A percentile compares a stretch with the other conserved stretches of the same genome.
phyloP scores from a whole-genome alignment of 1,140 invertebrate species.

The Polypedilum vanderplanki region DNA sequence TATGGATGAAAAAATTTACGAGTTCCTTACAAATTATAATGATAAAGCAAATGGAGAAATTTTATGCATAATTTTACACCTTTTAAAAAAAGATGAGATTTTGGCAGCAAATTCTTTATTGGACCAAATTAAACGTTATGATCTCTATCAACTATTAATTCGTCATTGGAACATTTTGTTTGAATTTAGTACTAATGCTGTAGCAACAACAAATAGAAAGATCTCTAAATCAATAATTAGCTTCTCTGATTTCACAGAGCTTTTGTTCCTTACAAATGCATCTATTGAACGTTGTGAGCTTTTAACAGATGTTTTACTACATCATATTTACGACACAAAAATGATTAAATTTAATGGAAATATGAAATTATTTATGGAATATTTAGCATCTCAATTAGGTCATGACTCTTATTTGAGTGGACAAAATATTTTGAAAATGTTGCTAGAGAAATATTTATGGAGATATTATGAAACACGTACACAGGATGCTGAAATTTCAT shows the following conservation, averaged over 20 bases:
- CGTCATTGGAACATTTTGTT: slow-evolving; percentile 17
- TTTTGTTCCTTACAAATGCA: slow-evolving; percentile 8
- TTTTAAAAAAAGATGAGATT: background rate
- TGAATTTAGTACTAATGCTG: background rate
- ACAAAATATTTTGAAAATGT: slow-evolving; percentile 14
- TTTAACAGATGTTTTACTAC: background rate
- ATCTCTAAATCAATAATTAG: slow-evolving; percentile 4
- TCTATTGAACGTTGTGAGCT: background rate
- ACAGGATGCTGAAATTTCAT: slow-evolving; percentile 4
- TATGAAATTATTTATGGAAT: slow-evolving; percentile 19
- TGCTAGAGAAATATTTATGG: slow-evolving; percentile 1
- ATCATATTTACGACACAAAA: slow-evolving; percentile 22
- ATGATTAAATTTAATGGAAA: slow-evolving; percentile 20
- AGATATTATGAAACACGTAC: background rate
- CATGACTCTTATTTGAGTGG: background rate
- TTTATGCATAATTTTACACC: background rate
- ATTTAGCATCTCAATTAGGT: slow-evolving; percentile 16
- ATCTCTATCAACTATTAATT: background rate
- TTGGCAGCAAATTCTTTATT: background rate
- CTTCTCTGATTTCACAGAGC: slow-evolving; percentile 16
- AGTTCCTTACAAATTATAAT: background rate
- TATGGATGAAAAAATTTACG: background rate
- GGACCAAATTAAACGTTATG: background rate
- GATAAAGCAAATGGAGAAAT: background rate
- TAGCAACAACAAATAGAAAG: background rate